Conservation (phyloP, 2,113 vertebrate genomes). For the Hiodon tergisus region DNA sequence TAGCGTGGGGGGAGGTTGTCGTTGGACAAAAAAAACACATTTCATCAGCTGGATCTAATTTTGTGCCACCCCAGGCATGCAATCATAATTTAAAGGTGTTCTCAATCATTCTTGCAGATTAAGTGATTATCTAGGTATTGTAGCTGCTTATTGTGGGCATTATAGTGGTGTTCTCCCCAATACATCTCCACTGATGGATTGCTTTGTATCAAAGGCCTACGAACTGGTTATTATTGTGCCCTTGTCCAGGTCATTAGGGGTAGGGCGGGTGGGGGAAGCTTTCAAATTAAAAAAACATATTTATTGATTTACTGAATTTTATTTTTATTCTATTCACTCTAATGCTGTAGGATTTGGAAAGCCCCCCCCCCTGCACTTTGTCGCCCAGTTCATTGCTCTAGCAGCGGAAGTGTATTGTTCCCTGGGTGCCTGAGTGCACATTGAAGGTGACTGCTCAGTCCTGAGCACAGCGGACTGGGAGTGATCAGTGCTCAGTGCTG, state of each 20-base stretch:
- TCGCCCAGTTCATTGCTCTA: background rate
- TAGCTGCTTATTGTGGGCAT: constrained; percentile 36
- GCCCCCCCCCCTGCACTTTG: background rate
- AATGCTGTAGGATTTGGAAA: constrained; percentile 34
- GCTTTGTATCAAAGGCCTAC: constrained; percentile 3
- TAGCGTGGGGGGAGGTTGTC: background rate
- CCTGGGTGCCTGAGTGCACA: background rate
- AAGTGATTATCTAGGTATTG: constrained; percentile 51
- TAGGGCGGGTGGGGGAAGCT: constrained; percentile 26
- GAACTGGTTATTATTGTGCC: constrained; percentile 15
- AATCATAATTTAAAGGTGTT: constrained; percentile 68
- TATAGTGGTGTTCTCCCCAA: background rate
- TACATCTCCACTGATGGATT: constrained; percentile 17
- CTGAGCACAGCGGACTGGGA: background rate
- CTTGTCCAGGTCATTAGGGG: constrained; percentile 17
- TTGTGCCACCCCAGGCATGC: constrained; percentile 5
- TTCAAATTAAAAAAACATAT: constrained; percentile 35
- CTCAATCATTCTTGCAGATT: constrained; percentile 66
- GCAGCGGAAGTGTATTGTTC: constrained; percentile 8
- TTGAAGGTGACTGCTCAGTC: constrained; percentile 12
- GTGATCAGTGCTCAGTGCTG: background rate
- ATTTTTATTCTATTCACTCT: constrained; percentile 22
- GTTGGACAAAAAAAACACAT: background rate
- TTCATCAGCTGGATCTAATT: constrained; percentile 9
- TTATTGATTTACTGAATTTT: constrained; percentile 28